Evolutionary conservation across 1,140 invertebrate species (phyloP).

Genomic region (Araneus ventricosus): DNA sequence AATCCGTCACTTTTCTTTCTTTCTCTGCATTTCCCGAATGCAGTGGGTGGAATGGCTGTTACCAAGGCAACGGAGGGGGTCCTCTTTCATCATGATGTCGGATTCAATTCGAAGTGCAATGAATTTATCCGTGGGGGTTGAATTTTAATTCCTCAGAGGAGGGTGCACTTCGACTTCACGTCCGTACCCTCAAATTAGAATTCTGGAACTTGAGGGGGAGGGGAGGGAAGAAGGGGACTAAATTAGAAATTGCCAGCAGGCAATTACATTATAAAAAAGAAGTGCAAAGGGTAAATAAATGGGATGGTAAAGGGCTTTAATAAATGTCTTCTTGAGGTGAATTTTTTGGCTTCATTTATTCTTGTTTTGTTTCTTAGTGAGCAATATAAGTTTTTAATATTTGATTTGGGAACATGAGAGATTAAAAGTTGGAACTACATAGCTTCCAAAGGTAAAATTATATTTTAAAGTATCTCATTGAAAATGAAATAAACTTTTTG

Average conservation of each 20-base stretch:
- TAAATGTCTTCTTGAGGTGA: neutral
- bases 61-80: constrained; percentile 31
- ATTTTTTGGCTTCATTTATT: neutral
- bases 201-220: neutral
- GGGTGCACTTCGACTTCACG: neutral
- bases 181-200: neutral
- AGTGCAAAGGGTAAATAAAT: neutral
- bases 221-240: neutral
- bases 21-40: neutral
- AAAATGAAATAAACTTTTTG: too few relatives aligned
- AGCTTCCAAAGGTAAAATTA: too few relatives aligned
- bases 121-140: constrained; percentile 49
- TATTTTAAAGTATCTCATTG: too few relatives aligned
- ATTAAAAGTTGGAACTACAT: too few relatives aligned
- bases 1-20: neutral
- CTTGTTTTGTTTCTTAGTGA: neutral
- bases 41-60: neutral
- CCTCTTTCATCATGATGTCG: constrained; percentile 60
- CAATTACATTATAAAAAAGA: neutral
- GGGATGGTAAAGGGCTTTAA: neutral
- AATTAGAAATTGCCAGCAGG: constrained; percentile 28
- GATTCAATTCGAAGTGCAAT: constrained; percentile 53
- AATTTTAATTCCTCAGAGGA: constrained; percentile 16
- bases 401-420: too few relatives aligned
- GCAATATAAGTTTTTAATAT: too few relatives aligned